These are phyloP conservation scores for Scortum barcoo DNA, from an alignment of 2,113 vertebrate species.

Conservation along the genomic window DNA sequence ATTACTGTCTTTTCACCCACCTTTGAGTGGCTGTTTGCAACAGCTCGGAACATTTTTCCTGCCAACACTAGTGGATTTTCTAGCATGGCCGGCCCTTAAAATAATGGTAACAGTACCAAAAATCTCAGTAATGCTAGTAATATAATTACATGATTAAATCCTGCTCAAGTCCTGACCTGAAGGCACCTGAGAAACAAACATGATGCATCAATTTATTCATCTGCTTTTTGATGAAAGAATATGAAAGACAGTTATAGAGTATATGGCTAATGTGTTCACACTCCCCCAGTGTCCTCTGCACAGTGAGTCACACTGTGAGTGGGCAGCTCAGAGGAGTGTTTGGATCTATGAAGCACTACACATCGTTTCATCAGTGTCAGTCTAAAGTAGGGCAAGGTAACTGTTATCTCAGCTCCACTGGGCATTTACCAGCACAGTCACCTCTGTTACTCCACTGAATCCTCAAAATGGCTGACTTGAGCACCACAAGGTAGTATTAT, in stretches of 20 bases:
- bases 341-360: neutral
- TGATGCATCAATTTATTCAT: neutral
- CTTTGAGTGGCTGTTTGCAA: too few relatives aligned
- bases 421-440: neutral
- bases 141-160: too few relatives aligned
- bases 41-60: too few relatives aligned
- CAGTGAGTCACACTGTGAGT: neutral
- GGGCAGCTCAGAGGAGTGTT: neutral
- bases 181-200: neutral
- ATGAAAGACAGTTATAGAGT: neutral
- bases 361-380: neutral
- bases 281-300: neutral
- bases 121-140: neutral
- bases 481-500: neutral
- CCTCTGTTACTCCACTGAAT: constrained; percentile 2
- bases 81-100: neutral
- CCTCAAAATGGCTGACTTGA: constrained; percentile 19
- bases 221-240: neutral
- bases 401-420: neutral
- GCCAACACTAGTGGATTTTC: neutral
- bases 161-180: neutral
- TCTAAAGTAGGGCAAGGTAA: neutral
- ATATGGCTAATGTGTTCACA: constrained; percentile 5
- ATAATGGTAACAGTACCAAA: neutral
- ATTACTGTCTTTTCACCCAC: too few relatives aligned